phyloP scores from a whole-genome alignment of 1,140 invertebrate species.

The Lasaia peninsularis region DNA sequence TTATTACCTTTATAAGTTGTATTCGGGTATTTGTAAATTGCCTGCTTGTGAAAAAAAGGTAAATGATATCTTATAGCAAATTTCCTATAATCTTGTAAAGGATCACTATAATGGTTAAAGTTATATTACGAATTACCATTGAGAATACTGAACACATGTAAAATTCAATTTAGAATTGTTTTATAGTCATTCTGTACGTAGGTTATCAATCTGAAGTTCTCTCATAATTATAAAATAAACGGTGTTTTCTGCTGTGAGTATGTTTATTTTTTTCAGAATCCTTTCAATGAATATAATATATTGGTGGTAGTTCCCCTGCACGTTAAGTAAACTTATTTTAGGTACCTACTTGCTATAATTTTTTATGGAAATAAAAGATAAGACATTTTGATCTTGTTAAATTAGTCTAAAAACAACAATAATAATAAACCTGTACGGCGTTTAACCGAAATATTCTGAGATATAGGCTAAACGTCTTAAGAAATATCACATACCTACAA shows the following conservation, averaged over 20 bases:
- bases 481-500: no score
- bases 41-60: conserved; percentile 17
- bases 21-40: conserved; percentile 29
- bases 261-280: conserved; percentile 31
- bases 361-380: no score
- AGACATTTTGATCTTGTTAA: no score
- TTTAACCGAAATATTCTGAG: no score
- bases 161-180: conserved; percentile 74
- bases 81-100: conserved; percentile 68
- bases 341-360: no score
- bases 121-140: conserved; percentile 57
- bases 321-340: no score
- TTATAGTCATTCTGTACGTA: conserved; percentile 77
- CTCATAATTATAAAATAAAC: conserved; percentile 79
- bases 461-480: no score
- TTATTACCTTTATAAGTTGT: conserved; percentile 55
- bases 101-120: conserved; percentile 51
- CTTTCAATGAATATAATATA: no score
- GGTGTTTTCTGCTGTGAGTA: conserved; percentile 77
- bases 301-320: no score
- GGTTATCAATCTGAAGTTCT: conserved; percentile 78
- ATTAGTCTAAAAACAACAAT: no score
- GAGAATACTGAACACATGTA: conserved; percentile 58
- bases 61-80: conserved; percentile 43
- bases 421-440: no score